Evolutionary conservation across 2,888 invertebrate genomes (phyloP).

Genomic region (Leuctra nigra): DNA sequence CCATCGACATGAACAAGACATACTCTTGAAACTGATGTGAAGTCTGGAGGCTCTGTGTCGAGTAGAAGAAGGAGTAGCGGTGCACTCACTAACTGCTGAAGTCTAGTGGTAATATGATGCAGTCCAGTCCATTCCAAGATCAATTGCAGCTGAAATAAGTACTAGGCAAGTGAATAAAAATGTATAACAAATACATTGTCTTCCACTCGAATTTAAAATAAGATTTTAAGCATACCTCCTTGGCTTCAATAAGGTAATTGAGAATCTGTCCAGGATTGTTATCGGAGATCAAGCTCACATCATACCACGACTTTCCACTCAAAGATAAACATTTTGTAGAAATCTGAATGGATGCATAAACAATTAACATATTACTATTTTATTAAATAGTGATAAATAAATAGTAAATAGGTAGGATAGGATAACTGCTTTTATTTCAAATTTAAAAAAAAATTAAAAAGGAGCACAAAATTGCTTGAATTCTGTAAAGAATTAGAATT

Average conservation of each 20-base stretch:
- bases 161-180: background rate
- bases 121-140: constrained; percentile 58
- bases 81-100: constrained; percentile 20
- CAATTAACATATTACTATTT: too few relatives aligned
- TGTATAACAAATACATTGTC: too few relatives aligned
- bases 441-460: too few relatives aligned
- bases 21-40: constrained; percentile 36
- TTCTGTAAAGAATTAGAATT: too few relatives aligned
- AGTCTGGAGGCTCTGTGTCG: constrained; percentile 42
- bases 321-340: too few relatives aligned
- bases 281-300: constrained; percentile 39
- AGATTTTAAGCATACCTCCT: constrained; percentile 40
- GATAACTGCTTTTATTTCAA: too few relatives aligned
- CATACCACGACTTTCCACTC: constrained; percentile 23
- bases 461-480: too few relatives aligned
- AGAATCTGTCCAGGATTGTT: constrained; percentile 49
- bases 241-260: constrained; percentile 48
- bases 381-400: too few relatives aligned
- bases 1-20: background rate
- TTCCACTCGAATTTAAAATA: constrained; percentile 14
- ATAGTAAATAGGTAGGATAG: too few relatives aligned
- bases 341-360: too few relatives aligned
- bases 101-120: constrained; percentile 20
- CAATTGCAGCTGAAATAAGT: constrained; percentile 33
- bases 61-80: constrained; percentile 23